These are phyloP conservation scores for Enteromius anoplus DNA, from an alignment of 2,797 vertebrate genomes.

Conservation along the genomic window DNA sequence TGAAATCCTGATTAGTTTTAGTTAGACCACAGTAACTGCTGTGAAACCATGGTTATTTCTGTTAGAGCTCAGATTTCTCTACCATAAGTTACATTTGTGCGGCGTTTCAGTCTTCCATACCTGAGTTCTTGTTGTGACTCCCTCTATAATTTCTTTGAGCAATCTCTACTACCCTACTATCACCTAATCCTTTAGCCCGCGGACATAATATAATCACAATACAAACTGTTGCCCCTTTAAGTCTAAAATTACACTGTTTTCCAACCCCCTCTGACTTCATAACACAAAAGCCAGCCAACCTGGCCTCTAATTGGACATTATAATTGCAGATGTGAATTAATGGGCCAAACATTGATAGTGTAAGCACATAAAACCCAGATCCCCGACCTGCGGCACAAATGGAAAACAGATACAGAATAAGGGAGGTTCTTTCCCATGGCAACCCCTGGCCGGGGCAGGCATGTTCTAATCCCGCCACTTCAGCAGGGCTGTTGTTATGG, in stretches of 20 bases:
- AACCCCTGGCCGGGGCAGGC: slow-evolving; percentile 48
- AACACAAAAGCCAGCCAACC: slow-evolving; percentile 47
- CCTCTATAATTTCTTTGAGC: neutral
- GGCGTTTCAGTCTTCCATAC: neutral
- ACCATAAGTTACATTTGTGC: neutral
- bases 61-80: neutral
- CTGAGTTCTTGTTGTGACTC: neutral
- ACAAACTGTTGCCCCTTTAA: slow-evolving; percentile 32
- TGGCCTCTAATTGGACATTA: slow-evolving; percentile 61
- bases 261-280: slow-evolving; percentile 28
- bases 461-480: slow-evolving; percentile 53
- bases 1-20: too few species aligned
- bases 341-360: slow-evolving; percentile 59
- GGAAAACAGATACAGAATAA: slow-evolving; percentile 58
- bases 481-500: slow-evolving; percentile 53
- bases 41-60: neutral
- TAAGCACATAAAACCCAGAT: slow-evolving; percentile 65
- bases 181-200: slow-evolving; percentile 16
- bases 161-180: neutral
- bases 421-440: slow-evolving; percentile 58
- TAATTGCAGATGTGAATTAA: slow-evolving; percentile 69
- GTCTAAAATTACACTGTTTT: slow-evolving; percentile 60
- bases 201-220: slow-evolving; percentile 50
- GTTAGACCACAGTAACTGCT: neutral
- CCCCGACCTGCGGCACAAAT: slow-evolving; percentile 56